phyloP scores from a whole-genome alignment of 2,888 invertebrate genomes.

The Maniola hyperantus region DNA sequence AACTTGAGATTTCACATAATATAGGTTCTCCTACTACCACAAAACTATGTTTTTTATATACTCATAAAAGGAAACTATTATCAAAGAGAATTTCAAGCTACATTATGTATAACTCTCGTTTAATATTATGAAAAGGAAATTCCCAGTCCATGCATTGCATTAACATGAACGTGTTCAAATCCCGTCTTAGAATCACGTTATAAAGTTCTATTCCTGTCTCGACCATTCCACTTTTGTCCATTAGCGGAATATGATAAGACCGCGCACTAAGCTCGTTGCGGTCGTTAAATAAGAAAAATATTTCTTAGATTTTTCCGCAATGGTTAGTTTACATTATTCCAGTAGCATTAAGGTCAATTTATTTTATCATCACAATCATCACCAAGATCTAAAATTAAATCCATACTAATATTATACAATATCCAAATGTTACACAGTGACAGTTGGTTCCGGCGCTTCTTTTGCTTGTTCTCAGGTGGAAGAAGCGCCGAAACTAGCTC shows the following conservation, averaged over 20 bases:
- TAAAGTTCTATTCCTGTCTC: conserved; percentile 46
- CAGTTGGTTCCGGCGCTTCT: too few relatives aligned
- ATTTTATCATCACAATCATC: too few relatives aligned
- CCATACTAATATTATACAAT: too few relatives aligned
- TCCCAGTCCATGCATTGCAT: conserved; percentile 36
- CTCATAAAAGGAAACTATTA: background rate
- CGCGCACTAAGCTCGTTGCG: conserved; percentile 49
- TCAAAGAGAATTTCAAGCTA: background rate
- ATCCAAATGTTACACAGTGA: too few relatives aligned
- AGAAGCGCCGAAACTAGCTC: too few relatives aligned
- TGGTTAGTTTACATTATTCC: background rate
- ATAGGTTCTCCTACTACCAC: too few relatives aligned
- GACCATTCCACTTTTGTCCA: conserved; percentile 56
- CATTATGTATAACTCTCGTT: conserved; percentile 17
- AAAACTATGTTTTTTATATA: too few relatives aligned
- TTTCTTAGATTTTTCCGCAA: conserved; percentile 49
- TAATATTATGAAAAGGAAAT: conserved; percentile 33
- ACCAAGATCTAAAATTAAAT: too few relatives aligned
- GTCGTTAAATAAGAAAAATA: conserved; percentile 58
- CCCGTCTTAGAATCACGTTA: conserved; percentile 29
- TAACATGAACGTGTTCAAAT: conserved; percentile 37
- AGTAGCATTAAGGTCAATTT: background rate
- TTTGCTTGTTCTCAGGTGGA: too few relatives aligned
- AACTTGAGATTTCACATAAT: too few relatives aligned
- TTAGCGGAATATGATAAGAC: conserved; percentile 56